phyloP scores from a whole-genome alignment of 2,113 vertebrate species.

The human (Homo sapiens) region GRCh38 chr3:174950001-174950500 shows the following conservation, averaged over 20 bases:
- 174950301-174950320: not conserved
- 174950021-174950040: not conserved
- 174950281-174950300: not conserved
- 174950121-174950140: not conserved
- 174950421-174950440: not conserved
- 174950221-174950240: not conserved
- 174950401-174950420: not conserved
- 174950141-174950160: not conserved
- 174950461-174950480: not conserved
- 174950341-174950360: not conserved
- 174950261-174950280: not conserved
- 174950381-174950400: not conserved
- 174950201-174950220: not conserved
- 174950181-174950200: not conserved
- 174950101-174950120: not conserved
- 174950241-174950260: not conserved
- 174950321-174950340: not conserved
- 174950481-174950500: not conserved
- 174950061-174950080: not conserved
- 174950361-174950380: not conserved
- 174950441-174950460: not conserved
- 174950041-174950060: not conserved
- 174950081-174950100: not conserved
- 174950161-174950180: rapidly evolving
- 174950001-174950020: not conserved